Evolutionary conservation across 2,113 vertebrate species (phyloP).

Genomic region (Eptatretus burgeri): DNA sequence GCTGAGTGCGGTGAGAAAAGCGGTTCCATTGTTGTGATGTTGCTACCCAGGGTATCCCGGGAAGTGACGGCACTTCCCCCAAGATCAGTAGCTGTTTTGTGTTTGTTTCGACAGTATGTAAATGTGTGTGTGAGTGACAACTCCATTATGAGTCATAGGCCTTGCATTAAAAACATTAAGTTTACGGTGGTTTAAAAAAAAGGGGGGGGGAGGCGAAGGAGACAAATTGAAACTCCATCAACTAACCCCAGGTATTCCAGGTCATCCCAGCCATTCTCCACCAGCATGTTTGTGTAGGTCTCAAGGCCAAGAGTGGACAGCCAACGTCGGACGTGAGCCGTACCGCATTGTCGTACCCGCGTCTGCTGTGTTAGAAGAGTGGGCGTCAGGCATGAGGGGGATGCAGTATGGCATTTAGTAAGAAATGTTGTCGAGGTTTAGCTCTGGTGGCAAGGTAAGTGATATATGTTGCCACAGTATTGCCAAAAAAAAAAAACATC

Average conservation of each 20-base stretch:
- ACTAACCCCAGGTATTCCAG: conserved; percentile 69
- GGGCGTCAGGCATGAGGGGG: conserved; percentile 12
- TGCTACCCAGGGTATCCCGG: too few relatives aligned
- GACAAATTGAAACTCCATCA: too few relatives aligned
- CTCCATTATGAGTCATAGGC: too few relatives aligned
- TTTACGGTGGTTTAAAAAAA: too few relatives aligned
- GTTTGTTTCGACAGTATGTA: too few relatives aligned
- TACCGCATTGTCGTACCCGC: conserved; percentile 21
- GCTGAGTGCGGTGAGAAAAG: too few relatives aligned
- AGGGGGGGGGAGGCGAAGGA: background rate
- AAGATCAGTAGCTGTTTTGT: too few relatives aligned
- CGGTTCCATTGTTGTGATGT: too few relatives aligned
- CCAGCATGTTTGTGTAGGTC: conserved; percentile 49
- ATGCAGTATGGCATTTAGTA: background rate
- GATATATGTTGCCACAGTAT: background rate
- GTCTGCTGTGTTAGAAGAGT: conserved; percentile 25
- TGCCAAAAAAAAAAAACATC: too few relatives aligned
- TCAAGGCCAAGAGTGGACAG: conserved; percentile 49
- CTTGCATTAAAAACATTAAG: too few relatives aligned
- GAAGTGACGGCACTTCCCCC: too few relatives aligned
- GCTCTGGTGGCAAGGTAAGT: background rate
- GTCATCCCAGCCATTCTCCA: conserved; percentile 87
- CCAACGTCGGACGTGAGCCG: conserved; percentile 56
- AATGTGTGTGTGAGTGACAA: too few relatives aligned
- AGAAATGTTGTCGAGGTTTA: background rate